Base-by-base conservation (phyloP, 2,797 vertebrate species). In the Borostomias antarcticus region DNA sequence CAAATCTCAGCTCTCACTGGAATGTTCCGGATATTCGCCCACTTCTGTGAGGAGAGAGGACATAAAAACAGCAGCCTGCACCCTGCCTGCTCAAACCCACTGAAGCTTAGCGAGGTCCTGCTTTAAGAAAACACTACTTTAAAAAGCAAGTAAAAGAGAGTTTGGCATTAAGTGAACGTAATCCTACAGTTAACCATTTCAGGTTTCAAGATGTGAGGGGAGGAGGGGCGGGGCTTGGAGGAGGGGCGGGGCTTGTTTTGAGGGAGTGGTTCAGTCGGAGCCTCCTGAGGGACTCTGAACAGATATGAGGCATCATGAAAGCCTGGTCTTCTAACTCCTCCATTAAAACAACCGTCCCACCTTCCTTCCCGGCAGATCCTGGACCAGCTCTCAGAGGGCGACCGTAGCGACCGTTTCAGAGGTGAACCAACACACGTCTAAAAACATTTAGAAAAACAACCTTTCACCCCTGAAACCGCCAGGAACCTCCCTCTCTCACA, bases 401-500 rank as follows among this genome's bases (percentile, higher is more conserved):
- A 2, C 62, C 33, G 28, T 53, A 70, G 69, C 69, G 72, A 62
- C 69, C 54, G 19, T 62, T 53, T 11, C 43, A 45, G 33, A 50
- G 28, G 23, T 35, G 65, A 68, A 23, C 53, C 61, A 13, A 40
- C 52, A 21, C 45, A 40, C 7, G 48, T 30, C 61, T 51, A 45
- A 47, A 71, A 53, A 63, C 17, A 35, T n/a, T n/a, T n/a, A n/a
- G n/a, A 61, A 29, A 56, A 66, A 29, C 66, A 45, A 45, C n/a
- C n/a, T 47, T 40, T 68, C 82, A 86, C 70, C 83, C 86, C 88
- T 88, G 86, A 91, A 90, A 85, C 11, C 13, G 82, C 88, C 82
- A 76, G 81, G 89, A 75, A 88, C 86, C 86, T 92, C 81, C 88
- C 77, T 81, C 88, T 87, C 86, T 89, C 80, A 89, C 91, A 94